phyloP scores from a whole-genome alignment of 2,888 invertebrate species.

The Rhyacophila evoluta region DNA sequence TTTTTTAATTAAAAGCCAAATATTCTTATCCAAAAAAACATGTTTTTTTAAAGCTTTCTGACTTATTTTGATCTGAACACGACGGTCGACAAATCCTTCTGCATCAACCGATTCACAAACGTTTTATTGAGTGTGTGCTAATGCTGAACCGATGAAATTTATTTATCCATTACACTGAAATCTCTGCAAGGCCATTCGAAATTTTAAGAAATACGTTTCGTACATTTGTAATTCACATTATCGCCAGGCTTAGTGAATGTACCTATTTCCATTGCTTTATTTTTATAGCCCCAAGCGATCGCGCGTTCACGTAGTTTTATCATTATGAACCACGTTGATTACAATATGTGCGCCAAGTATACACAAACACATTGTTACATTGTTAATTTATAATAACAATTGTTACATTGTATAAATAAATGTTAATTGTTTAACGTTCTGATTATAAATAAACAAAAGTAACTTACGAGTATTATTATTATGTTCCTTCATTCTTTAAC shows the following conservation, averaged over 20 bases:
- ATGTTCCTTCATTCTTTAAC: too few species aligned
- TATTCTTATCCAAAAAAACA: too few species aligned
- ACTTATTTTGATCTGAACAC: too few species aligned
- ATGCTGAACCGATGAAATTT: slow-evolving; percentile 3
- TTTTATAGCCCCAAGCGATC: not conserved
- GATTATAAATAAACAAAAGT: too few species aligned
- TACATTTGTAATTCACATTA: not conserved
- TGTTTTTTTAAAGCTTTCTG: too few species aligned
- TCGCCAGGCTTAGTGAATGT: not conserved
- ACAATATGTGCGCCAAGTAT: too few species aligned
- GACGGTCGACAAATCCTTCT: not conserved
- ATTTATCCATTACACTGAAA: slow-evolving; percentile 14
- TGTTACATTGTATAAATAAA: too few species aligned
- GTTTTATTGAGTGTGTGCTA: not conserved
- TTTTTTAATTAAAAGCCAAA: too few species aligned
- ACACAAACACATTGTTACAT: too few species aligned
- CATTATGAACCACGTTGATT: not conserved
- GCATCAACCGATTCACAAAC: not conserved
- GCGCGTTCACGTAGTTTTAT: not conserved
- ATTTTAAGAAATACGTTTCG: not conserved
- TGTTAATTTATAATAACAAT: too few species aligned
- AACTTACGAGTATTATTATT: too few species aligned
- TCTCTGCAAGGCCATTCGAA: not conserved
- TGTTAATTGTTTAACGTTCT: too few species aligned
- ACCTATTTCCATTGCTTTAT: not conserved